Conservation (phyloP, 1,140 invertebrate genomes). For the Brachionus plicatilis region DNA sequence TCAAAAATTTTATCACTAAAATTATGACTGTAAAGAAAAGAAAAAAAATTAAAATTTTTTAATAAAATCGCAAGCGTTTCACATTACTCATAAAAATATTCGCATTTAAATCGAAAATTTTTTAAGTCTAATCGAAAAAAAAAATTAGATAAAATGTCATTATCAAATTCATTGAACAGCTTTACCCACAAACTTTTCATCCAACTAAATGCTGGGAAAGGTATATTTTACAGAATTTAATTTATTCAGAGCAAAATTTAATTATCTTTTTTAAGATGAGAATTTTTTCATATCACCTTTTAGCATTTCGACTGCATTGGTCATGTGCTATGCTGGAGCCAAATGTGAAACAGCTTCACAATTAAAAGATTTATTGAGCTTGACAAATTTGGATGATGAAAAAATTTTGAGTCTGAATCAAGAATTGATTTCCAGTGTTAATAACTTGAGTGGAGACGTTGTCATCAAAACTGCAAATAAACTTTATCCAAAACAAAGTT, state of each 20-base stretch:
- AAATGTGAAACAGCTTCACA: constrained; percentile 65
- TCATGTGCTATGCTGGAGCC: constrained; percentile 65
- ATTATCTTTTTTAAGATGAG: not conserved
- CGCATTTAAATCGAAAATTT: too few relatives aligned
- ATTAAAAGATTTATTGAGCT: constrained; percentile 47
- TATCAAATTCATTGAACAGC: not conserved
- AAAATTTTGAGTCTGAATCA: not conserved
- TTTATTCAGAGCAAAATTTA: too few relatives aligned
- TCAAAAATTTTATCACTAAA: too few relatives aligned
- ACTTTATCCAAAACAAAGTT: constrained; percentile 27
- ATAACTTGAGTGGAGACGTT: not conserved
- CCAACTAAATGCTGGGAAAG: not conserved
- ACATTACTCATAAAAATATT: too few relatives aligned
- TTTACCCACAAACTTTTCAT: constrained; percentile 18
- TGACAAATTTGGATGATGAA: not conserved
- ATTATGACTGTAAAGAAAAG: too few relatives aligned
- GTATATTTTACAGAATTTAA: not conserved
- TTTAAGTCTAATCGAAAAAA: too few relatives aligned
- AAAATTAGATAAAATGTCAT: constrained; percentile 6
- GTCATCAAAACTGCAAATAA: constrained; percentile 20
- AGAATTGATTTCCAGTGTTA: not conserved
- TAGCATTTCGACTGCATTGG: constrained; percentile 63
- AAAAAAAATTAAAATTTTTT: too few relatives aligned
- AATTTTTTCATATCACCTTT: constrained; percentile 55
- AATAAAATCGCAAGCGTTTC: too few relatives aligned